Evolutionary conservation across 1,140 invertebrate species (phyloP).

Genomic region (Battus philenor): DNA sequence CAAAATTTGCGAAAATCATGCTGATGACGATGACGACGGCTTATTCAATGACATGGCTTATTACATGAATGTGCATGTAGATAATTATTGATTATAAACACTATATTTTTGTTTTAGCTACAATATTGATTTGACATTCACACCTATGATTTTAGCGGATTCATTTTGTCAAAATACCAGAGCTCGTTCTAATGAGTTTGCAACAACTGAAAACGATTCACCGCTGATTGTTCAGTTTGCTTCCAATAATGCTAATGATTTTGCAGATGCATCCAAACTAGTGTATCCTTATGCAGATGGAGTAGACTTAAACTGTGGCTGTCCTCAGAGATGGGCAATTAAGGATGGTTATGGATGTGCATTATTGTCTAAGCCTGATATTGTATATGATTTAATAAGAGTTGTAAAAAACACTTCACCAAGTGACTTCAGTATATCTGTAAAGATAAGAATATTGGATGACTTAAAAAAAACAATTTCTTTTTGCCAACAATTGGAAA

Average conservation of each 20-base stretch:
- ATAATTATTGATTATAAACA: too few relatives aligned
- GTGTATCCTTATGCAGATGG: conserved; percentile 92
- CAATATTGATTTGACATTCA: conserved; percentile 93
- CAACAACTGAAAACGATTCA: conserved; percentile 85
- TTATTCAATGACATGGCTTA: too few relatives aligned
- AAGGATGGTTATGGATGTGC: conserved; percentile 93
- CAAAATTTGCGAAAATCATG: too few relatives aligned
- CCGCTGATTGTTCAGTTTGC: conserved; percentile 97
- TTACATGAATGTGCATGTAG: too few relatives aligned
- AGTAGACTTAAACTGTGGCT: conserved; percentile 97
- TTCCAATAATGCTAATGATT: conserved; percentile 89
- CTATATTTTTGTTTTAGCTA: too few relatives aligned
- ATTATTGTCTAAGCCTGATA: conserved; percentile 88
- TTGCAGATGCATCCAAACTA: conserved; percentile 89
- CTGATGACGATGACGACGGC: too few relatives aligned
- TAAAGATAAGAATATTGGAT: conserved; percentile 90
- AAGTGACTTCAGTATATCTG: conserved; percentile 89
- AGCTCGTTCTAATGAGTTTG: conserved; percentile 93
- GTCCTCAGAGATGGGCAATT: conserved; percentile 96
- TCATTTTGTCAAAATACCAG: conserved; percentile 93
- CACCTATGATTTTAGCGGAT: conserved; percentile 97
- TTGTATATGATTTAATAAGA: conserved; percentile 88
- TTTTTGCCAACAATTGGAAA: conserved; percentile 86
- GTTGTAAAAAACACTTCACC: conserved; percentile 85
- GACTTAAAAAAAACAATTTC: conserved; percentile 69